Evolutionary conservation across 2,888 invertebrate genomes (phyloP).

Genomic region (Drosophila acutilabella): DNA sequence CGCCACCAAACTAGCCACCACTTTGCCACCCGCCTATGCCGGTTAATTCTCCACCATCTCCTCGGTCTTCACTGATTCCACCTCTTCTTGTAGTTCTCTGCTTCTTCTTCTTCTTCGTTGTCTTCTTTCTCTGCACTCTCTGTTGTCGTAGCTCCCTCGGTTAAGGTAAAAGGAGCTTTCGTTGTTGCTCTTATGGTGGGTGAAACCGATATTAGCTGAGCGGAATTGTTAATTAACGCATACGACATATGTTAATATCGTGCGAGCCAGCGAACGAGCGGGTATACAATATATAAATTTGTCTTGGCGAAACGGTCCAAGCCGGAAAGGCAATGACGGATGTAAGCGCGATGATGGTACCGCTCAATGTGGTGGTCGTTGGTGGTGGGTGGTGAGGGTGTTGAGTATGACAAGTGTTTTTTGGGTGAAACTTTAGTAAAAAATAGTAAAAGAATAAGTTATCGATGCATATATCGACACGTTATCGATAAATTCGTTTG

Average conservation of each 20-base stretch:
- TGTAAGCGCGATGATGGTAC: slow-evolving; percentile 27
- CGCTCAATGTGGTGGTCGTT: background rate
- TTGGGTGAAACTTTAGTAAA: slow-evolving; percentile 30
- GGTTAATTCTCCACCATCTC: background rate
- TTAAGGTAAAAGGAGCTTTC: slow-evolving; percentile 66
- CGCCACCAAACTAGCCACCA: slow-evolving; percentile 21
- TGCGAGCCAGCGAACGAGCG: slow-evolving; percentile 6
- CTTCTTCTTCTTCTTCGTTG: background rate
- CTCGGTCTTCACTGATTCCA: background rate
- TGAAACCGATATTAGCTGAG: slow-evolving; percentile 83
- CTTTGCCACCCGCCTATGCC: slow-evolving; percentile 34
- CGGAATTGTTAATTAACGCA: slow-evolving; percentile 81
- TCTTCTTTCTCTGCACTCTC: background rate
- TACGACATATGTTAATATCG: slow-evolving; percentile 69
- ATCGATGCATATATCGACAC: slow-evolving; percentile 8
- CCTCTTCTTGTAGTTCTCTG: background rate
- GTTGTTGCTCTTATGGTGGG: slow-evolving; percentile 68
- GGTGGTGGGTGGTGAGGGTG: slow-evolving; percentile 2
- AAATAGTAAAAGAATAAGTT: no score
- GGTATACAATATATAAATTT: slow-evolving; percentile 25
- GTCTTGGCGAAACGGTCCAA: slow-evolving; percentile 30
- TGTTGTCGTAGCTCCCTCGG: slow-evolving; percentile 11
- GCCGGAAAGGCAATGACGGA: slow-evolving; percentile 61
- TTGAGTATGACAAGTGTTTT: slow-evolving; percentile 25
- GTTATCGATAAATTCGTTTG: no score